phyloP scores from a whole-genome alignment of 37 sponge, comb jelly and placozoan species.

The Cliona cf. orientalis region DNA sequence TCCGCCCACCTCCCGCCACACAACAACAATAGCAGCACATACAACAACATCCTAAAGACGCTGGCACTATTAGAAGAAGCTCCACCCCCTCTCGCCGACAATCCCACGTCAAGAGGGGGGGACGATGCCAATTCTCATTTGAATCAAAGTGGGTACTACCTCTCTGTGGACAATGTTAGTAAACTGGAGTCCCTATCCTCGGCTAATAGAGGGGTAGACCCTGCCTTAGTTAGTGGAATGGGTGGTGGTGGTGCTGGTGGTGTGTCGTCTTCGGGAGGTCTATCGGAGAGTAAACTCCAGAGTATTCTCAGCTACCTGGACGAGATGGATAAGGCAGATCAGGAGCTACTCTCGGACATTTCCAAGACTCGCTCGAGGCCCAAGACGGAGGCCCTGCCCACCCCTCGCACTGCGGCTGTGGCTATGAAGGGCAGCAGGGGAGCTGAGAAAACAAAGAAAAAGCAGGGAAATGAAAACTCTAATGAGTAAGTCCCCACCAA shows the following conservation, averaged over 20 bases:
- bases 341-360: background rate
- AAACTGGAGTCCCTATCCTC: slow-evolving; percentile 1
- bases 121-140: too few species aligned
- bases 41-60: slow-evolving; percentile 68
- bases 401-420: background rate
- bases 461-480: background rate
- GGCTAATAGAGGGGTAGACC: too few species aligned
- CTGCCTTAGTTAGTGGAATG: background rate
- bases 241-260: background rate
- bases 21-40: slow-evolving; percentile 2
- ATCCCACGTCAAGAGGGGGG: background rate
- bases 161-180: slow-evolving; percentile 18
- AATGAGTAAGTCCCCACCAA: background rate
- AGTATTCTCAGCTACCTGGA: slow-evolving; percentile 75
- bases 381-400: slow-evolving; percentile 1
- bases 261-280: background rate
- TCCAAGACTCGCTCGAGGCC: background rate
- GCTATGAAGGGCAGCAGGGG: background rate
- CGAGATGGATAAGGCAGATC: slow-evolving; percentile 64
- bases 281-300: slow-evolving; percentile 33
- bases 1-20: background rate
- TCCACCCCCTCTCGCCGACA: slow-evolving; percentile 56
- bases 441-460: background rate
- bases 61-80: slow-evolving; percentile 79
- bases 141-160: too few species aligned